These are phyloP conservation scores for Oreocharis arfaki DNA, from an alignment of 2,113 vertebrate genomes.

Conservation along the genomic window DNA sequence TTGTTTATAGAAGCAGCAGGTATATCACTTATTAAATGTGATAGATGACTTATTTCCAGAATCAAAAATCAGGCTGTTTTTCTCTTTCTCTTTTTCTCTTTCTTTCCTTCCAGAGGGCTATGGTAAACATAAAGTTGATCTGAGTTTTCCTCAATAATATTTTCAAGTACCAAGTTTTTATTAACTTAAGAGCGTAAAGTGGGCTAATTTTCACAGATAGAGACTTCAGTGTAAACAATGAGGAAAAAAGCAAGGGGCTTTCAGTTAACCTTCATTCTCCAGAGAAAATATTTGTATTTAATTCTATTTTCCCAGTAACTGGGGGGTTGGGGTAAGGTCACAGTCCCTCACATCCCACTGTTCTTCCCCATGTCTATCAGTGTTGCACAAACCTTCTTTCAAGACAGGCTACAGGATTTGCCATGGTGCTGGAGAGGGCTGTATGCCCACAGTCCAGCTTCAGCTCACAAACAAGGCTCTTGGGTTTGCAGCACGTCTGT, in stretches of 20 bases:
- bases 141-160: constrained; percentile 41
- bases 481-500: background rate
- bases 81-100: constrained; percentile 31
- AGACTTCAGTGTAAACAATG: background rate
- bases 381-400: background rate
- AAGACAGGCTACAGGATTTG: background rate
- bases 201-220: background rate
- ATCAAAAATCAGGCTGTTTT: constrained; percentile 29
- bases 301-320: background rate
- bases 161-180: background rate
- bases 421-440: background rate
- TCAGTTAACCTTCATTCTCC: background rate
- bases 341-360: background rate
- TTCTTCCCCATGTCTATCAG: background rate
- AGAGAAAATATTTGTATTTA: background rate
- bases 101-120: constrained; percentile 34
- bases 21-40: background rate
- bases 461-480: background rate
- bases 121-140: constrained; percentile 19
- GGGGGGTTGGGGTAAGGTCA: background rate
- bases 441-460: background rate
- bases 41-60: background rate
- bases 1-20: background rate
- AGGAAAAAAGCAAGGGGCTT: background rate
- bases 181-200: background rate